Evolutionary conservation across 1,140 invertebrate species (phyloP).

Genomic region (Gerris buenoi): DNA sequence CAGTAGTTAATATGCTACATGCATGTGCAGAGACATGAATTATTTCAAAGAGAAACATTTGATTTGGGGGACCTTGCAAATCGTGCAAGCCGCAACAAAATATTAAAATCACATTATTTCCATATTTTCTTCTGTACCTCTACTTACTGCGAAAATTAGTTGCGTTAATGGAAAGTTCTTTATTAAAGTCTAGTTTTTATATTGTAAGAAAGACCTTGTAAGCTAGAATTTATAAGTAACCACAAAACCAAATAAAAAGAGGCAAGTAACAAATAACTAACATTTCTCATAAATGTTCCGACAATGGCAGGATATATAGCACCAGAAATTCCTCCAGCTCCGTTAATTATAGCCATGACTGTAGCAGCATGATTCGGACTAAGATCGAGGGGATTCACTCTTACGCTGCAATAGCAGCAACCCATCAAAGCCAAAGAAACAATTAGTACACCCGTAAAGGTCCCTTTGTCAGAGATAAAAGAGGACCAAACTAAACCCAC

Average conservation of each 20-base stretch:
- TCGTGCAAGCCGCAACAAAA: no score
- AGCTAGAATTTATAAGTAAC: background rate
- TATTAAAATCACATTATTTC: no score
- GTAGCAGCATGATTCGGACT: slow-evolving; percentile 62
- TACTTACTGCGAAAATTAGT: no score
- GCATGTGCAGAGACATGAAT: no score
- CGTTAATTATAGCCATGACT: slow-evolving; percentile 64
- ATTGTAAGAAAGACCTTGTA: background rate
- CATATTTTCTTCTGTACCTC: no score
- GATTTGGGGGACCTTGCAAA: no score
- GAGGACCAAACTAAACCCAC: background rate
- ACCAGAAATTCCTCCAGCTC: slow-evolving; percentile 54
- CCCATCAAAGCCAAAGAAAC: slow-evolving; percentile 41
- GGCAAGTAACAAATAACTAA: slow-evolving; percentile 32
- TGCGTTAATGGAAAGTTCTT: no score
- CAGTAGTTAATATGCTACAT: no score
- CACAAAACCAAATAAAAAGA: background rate
- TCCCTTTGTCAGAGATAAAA: background rate
- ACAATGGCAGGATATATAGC: slow-evolving; percentile 60
- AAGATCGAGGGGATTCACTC: slow-evolving; percentile 61
- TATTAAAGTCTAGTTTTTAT: no score
- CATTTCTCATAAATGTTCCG: slow-evolving; percentile 53
- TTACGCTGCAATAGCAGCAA: slow-evolving; percentile 48
- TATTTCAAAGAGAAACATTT: no score
- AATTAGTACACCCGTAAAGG: background rate